These are phyloP conservation scores for Ectemnius continuus DNA, from an alignment of 2,888 invertebrate genomes.

Conservation along the genomic window DNA sequence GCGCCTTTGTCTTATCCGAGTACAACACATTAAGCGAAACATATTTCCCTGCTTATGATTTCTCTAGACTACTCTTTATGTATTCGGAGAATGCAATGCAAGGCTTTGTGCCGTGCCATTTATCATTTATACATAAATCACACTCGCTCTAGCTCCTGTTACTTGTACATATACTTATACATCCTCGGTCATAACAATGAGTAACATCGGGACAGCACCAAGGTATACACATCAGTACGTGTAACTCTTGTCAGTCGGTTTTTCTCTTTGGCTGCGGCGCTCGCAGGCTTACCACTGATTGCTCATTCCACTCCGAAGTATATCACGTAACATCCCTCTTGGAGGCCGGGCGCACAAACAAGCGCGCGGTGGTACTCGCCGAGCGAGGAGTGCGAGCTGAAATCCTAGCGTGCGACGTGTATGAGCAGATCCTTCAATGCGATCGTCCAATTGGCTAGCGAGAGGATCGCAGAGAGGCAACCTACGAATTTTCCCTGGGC, in stretches of 20 bases:
- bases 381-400: slow-evolving; percentile 12
- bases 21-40: slow-evolving; percentile 23
- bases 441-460: too few species aligned
- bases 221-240: slow-evolving; percentile 38
- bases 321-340: slow-evolving; percentile 57
- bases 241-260: slow-evolving; percentile 59
- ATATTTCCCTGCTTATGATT: slow-evolving; percentile 57
- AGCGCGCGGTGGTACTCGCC: slow-evolving; percentile 45
- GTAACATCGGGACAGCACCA: slow-evolving; percentile 48
- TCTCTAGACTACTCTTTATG: slow-evolving; percentile 55
- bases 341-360: slow-evolving; percentile 66
- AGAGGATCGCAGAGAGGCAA: too few species aligned
- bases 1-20: slow-evolving; percentile 47
- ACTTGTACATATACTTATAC: slow-evolving; percentile 64
- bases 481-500: too few species aligned
- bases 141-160: slow-evolving; percentile 65
- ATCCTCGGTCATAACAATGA: slow-evolving; percentile 53
- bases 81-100: slow-evolving; percentile 62
- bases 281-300: slow-evolving; percentile 77
- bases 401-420: background rate
- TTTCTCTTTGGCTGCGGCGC: slow-evolving; percentile 72
- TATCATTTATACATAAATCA: slow-evolving; percentile 67
- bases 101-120: slow-evolving; percentile 66
- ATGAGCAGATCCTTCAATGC: background rate
- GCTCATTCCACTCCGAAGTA: slow-evolving; percentile 70